Evolutionary conservation across 2,888 invertebrate species (phyloP).

Genomic region (Deilephila elpenor): DNA sequence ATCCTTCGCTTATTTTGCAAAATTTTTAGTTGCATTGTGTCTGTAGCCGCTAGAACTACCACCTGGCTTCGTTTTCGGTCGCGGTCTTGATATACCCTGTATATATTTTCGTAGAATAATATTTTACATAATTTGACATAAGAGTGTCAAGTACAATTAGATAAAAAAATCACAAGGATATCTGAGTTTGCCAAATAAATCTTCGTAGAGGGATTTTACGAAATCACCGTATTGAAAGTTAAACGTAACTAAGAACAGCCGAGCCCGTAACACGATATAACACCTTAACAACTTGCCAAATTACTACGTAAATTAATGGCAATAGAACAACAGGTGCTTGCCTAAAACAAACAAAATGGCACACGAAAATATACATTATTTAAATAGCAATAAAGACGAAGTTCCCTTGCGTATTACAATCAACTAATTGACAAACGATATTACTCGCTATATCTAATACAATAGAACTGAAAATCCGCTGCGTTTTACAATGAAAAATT

Average conservation of each 20-base stretch:
- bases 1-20: too few relatives aligned
- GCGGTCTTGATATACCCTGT: too few relatives aligned
- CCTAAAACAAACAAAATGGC: background rate
- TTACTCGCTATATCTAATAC: background rate
- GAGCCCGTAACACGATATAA: slow-evolving; percentile 16
- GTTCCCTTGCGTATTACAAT: background rate
- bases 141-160: too few relatives aligned
- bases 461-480: background rate
- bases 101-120: too few relatives aligned
- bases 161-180: too few relatives aligned
- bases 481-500: background rate
- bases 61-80: too few relatives aligned
- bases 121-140: too few relatives aligned
- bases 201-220: background rate
- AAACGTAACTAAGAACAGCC: background rate
- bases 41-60: too few relatives aligned
- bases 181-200: too few relatives aligned
- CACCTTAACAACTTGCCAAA: slow-evolving; percentile 29
- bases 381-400: background rate
- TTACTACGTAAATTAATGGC: slow-evolving; percentile 27
- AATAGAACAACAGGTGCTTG: slow-evolving; percentile 24
- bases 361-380: background rate
- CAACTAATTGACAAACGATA: background rate
- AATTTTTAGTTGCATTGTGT: too few relatives aligned
- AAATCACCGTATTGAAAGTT: slow-evolving; percentile 8